phyloP scores from a whole-genome alignment of 2,113 vertebrate species.

The Campylomormyrus tamandua region DNA sequence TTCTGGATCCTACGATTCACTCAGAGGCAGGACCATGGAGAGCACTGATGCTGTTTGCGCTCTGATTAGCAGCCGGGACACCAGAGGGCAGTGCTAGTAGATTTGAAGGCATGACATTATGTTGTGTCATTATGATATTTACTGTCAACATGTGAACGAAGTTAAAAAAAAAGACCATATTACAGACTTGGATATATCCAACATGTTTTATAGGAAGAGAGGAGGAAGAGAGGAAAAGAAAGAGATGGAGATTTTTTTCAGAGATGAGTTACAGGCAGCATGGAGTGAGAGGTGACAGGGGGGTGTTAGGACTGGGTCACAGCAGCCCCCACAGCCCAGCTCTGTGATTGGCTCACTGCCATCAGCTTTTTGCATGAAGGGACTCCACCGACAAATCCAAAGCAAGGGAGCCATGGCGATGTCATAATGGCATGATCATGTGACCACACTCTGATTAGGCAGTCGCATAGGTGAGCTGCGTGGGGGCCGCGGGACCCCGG shows the following conservation, averaged over 20 bases:
- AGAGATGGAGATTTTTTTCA: background rate
- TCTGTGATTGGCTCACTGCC: background rate
- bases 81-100: background rate
- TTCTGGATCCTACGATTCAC: slow-evolving; percentile 60
- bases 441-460: background rate
- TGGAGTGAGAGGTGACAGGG: slow-evolving; percentile 47
- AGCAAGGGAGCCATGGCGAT: background rate
- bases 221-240: background rate
- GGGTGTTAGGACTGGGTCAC: slow-evolving; percentile 17
- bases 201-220: background rate
- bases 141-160: background rate
- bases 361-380: background rate
- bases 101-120: background rate
- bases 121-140: background rate
- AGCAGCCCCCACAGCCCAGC: slow-evolving; percentile 41
- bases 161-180: background rate
- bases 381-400: background rate
- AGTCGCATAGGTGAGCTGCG: background rate
- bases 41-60: background rate
- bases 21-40: background rate
- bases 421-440: background rate
- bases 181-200: background rate
- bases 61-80: background rate
- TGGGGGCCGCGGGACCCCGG: background rate
- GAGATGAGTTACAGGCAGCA: background rate